A percentile compares a stretch with the other conserved stretches of the same genome.
These are phyloP conservation scores for Campylomormyrus tamandua DNA, from an alignment of 2,113 vertebrate species.

Conservation along the genomic window DNA sequence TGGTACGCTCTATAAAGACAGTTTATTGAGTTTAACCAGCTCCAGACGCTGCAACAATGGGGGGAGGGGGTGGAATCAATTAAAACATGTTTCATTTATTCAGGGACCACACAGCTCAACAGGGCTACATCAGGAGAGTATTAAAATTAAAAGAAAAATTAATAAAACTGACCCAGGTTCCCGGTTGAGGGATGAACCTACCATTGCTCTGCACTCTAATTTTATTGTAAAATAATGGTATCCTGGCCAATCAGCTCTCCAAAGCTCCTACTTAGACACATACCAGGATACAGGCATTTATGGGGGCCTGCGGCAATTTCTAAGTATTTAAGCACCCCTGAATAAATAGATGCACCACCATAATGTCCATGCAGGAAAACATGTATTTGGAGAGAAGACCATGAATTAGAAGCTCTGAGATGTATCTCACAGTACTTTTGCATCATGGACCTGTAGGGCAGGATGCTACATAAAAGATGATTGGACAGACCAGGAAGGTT, in stretches of 20 bases:
- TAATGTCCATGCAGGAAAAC: not conserved
- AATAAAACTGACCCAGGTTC: constrained; percentile 74
- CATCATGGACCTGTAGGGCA: not conserved
- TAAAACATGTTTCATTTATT: constrained; percentile 61
- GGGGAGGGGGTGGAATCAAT: not conserved
- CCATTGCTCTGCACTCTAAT: constrained; percentile 75
- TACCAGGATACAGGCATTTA: constrained; percentile 54
- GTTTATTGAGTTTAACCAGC: constrained; percentile 13
- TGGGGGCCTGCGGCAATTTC: constrained; percentile 50
- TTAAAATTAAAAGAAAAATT: constrained; percentile 70
- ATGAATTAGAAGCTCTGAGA: not conserved
- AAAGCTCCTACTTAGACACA: constrained; percentile 59
- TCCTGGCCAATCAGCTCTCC: constrained; percentile 64
- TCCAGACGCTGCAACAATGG: not conserved
- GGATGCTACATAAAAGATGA: not conserved
- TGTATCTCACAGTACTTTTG: not conserved
- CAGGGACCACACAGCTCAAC: constrained; percentile 69
- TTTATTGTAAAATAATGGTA: constrained; percentile 80
- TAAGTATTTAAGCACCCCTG: constrained; percentile 24
- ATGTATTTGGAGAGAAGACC: not conserved
- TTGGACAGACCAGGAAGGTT: not conserved
- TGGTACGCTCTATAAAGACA: not conserved
- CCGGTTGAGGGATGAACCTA: constrained; percentile 65
- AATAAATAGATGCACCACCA: not conserved
- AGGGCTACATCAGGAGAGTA: constrained; percentile 72